Evolutionary conservation across 2,113 vertebrate genomes (phyloP), one percentile per base, ranked within the genome.

Genomic region (Pelecanus crispus): DNA sequence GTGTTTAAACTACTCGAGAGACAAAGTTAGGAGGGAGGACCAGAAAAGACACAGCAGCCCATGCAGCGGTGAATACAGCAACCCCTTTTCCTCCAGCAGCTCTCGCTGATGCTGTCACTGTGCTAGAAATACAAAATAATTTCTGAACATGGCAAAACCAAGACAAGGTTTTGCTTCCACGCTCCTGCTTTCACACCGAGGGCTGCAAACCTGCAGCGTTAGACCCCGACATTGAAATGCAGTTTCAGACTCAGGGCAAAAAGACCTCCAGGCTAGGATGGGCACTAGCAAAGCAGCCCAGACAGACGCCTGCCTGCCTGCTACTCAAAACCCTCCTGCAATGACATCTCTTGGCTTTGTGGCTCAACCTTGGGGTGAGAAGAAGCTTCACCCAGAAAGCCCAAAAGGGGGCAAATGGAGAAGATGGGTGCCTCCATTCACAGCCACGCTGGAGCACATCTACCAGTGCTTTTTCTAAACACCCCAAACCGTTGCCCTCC

Each of bases 31-130:
- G 53, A 47, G 14, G 5, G 17, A 75, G 34, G 78, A 47, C 5
- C n/a, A 72, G 70, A 81, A 73, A 77, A 73, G 42, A 16, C 47
- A 17, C 3, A 0, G 42, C 59, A 50, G 47, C 14, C 29, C 25
- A 2, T 17, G 34, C 31, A 31, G 25, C 1, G 0, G n/a, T 1
- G 0, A 44, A 28, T 32, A 28, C 44, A 36, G 70, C 20, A 31
- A 26, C 8, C 34, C 18, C 18, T 52, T 74, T 56, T 40, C 88
- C 65, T 79, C 56, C 89, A 67, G n/a, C 67, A 78, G 31, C 65
- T 19, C 4, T 1, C 11, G 31, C n/a, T 45, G 68, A 38, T 45
- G 55, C 10, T 44, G 32, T 56, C 71, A 5, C 28, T 62, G 80
- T 40, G 13, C 58, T 25, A 50, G 58, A 93, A 94, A 61, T 0